A percentile compares a stretch with the other conserved stretches of the same genome.
Evolutionary conservation across 2,113 vertebrate species (phyloP).

Genomic region (Scytalopus superciliaris): DNA sequence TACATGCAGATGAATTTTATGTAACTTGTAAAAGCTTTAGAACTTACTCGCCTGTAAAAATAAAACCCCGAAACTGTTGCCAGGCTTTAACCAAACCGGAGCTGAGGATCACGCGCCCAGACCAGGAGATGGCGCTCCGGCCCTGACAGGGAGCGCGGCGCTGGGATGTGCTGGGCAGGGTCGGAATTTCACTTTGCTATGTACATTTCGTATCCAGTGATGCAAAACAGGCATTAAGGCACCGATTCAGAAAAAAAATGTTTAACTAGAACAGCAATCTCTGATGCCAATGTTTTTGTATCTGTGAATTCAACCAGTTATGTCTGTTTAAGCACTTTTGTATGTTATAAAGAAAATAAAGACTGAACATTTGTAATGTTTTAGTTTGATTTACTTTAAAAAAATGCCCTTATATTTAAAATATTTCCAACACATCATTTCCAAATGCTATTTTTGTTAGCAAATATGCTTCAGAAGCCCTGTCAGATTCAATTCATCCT

Average conservation of each 20-base stretch:
- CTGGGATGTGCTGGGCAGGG: rapidly evolving
- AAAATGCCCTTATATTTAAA: not conserved
- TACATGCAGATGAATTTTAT: not conserved
- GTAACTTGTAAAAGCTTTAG: not conserved
- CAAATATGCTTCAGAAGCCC: not conserved
- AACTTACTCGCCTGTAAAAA: not conserved
- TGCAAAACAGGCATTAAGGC: not conserved
- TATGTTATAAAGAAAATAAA: not conserved
- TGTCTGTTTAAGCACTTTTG: not conserved
- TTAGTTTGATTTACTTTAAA: rapidly evolving
- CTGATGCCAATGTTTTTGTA: not conserved
- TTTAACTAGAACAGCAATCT: not conserved
- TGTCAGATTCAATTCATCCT: not conserved
- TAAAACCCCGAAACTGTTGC: rapidly evolving
- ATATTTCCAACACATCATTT: not conserved
- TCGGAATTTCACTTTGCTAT: not conserved
- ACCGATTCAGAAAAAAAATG: not conserved
- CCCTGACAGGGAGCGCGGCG: not conserved
- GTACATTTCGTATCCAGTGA: not conserved
- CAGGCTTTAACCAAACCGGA: rapidly evolving
- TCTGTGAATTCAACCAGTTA: not conserved
- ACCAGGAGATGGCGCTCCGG: conserved; percentile 44
- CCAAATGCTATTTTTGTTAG: not conserved
- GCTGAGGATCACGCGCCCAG: rapidly evolving
- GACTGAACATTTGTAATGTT: not conserved